Base-by-base conservation (phyloP, 37 sponge, comb jelly and placozoan species). In the Cladorhizidae sp. region DNA sequence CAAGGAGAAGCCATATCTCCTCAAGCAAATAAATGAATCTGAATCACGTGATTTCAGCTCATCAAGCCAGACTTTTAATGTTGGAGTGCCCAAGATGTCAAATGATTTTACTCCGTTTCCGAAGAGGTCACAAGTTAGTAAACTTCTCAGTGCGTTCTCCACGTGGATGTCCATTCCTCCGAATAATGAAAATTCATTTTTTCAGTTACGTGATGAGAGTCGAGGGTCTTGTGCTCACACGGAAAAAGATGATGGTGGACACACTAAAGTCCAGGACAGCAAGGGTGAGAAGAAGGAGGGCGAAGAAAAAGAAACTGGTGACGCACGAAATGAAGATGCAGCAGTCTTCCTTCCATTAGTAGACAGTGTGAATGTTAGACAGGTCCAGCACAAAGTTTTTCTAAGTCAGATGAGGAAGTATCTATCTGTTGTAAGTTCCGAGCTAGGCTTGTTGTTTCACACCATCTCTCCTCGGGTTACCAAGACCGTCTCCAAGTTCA, bases 71-170 rank as follows among this genome's bases (percentile, higher is more conserved):
- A 45, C 49, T 5, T 45, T 9, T 45, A 9, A 45, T 9, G 49
- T 45, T 5, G 49, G 49, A 45, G 49, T 45, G 49, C 8, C 49
- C 9, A 45, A 12, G 9, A 9, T 45, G 49, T 45, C 49, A 45
- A 5, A 45, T 45, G 49, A 45, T 45, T 5, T 45, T 45, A 9
- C 36, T 65, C 67, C 26, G 2, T 36, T 32, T 31, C 67, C 35
- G 33, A 65, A 25, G 36, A 31, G 20, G 31, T 77, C 78, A 21
- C 49, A 59, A 22, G 51, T 77, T 17, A 61, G 64, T 77, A 35
- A 37, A n/a, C 78, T 77, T 23, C 78, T 64, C 64, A 59, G 61
- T 64, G 78, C 78, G 6, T 67, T 77, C 58, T 85, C 85, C 25
- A 51, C 49, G 28, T 77, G 78, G 77, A 33, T 31, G 33, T 65